Evolutionary conservation across 1,140 invertebrate genomes (phyloP), one percentile per base, ranked within the genome.

Genomic region (Drosophila equinoxialis): DNA sequence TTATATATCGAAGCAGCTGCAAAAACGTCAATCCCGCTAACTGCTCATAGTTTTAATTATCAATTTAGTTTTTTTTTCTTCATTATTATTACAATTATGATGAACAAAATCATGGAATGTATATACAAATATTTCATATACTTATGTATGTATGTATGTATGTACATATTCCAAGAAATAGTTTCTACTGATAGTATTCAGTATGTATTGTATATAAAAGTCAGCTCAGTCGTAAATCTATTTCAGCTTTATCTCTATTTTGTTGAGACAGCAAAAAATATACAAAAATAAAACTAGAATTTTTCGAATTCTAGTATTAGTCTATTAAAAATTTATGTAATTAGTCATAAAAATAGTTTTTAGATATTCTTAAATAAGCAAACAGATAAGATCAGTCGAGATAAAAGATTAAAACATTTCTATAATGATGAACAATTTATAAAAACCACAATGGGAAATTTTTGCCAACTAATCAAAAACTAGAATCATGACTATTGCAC

Each of bases 1-100:
- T 23, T 55, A 55, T 73, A 48, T 41, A 65, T n/a, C 65, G 51
- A 81, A 51, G 45, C 45, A 48, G 45, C 45, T 48, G 45, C 17
- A 20, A 20, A 48, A 48, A 48, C 17, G 26, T 74, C 51, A 63
- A 63, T 59, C 11, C 59, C 26, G 64, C 60, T 72, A 71, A 72
- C 71, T 68, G 63, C 71, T 62, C 68, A 77, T 71, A 77, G 74
- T 86, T 76, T 79, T 82, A 86, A 84, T 89, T 89, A 87, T 89
- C 83, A 89, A 80, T 89, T 89, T 65, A 57, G 76, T 68, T 81
- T 70, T 61, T 74, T 71, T 64, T 66, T 26, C 1, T 8, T 35
- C 2, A 23, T 23, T 61, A 42, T 35, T 33, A 14, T 35, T 65
- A 54, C 14, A 20, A 26, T 7, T 20, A 41, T 51, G 45, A 51